phyloP scores from a whole-genome alignment of 2,888 invertebrate species.

The Alviniconcha strummeri region DNA sequence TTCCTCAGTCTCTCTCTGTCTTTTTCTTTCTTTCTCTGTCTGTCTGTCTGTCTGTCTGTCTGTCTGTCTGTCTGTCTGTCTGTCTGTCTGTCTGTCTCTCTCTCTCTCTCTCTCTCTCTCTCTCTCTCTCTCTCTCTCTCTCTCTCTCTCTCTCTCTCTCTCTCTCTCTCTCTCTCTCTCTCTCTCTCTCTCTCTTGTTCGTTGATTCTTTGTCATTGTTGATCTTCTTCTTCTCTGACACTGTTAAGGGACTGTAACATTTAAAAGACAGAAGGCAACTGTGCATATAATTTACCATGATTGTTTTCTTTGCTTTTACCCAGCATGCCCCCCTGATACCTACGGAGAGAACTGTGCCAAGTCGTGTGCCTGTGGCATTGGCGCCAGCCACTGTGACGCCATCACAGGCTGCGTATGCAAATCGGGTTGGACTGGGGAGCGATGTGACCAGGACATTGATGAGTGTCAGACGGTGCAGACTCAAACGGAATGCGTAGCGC shows the following conservation, averaged over 20 bases:
- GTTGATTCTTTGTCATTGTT: background rate
- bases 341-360: slow-evolving; percentile 38
- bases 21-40: background rate
- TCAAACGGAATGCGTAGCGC: background rate
- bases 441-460: slow-evolving; percentile 22
- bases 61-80: background rate
- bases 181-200: background rate
- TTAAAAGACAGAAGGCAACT: background rate
- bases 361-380: slow-evolving; percentile 36
- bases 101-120: background rate
- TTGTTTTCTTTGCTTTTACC: background rate
- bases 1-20: background rate
- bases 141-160: background rate
- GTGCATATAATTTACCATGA: background rate
- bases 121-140: background rate
- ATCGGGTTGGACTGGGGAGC: slow-evolving; percentile 29
- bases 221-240: background rate
- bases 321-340: slow-evolving; percentile 38
- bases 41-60: too few species aligned
- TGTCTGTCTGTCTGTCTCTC: background rate
- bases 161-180: background rate
- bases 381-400: slow-evolving; percentile 30
- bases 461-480: background rate
- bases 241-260: background rate
- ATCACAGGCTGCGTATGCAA: slow-evolving; percentile 37